These are phyloP conservation scores for Scopus umbretta DNA, from an alignment of 2,113 vertebrate species.

Conservation along the genomic window DNA sequence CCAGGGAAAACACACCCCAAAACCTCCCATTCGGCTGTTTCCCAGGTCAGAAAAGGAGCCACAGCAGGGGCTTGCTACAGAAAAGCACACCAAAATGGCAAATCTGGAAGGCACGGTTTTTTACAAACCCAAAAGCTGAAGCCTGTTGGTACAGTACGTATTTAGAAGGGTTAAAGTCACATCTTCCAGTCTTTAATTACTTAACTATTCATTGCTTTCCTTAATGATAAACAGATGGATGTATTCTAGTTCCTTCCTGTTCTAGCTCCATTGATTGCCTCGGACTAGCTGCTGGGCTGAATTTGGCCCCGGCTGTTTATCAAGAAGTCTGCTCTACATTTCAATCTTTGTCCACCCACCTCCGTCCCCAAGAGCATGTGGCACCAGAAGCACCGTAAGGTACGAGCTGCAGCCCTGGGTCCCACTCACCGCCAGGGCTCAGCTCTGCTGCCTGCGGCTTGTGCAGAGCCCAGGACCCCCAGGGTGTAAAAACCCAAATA, in stretches of 20 bases:
- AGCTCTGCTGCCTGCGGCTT: background rate
- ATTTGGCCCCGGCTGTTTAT: slow-evolving; percentile 34
- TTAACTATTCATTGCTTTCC: slow-evolving; percentile 47
- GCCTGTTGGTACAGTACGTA: background rate
- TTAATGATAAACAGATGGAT: slow-evolving; percentile 56
- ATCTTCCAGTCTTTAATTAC: slow-evolving; percentile 34
- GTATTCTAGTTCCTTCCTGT: slow-evolving; percentile 53
- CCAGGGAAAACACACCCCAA: background rate
- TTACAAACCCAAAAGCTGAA: background rate
- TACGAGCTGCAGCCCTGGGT: background rate
- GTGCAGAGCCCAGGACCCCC: background rate
- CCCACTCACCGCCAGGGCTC: background rate
- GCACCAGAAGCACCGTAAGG: background rate
- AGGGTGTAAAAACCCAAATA: background rate
- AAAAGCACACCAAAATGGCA: background rate
- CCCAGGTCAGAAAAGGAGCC: background rate
- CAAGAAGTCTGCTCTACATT: slow-evolving; percentile 33
- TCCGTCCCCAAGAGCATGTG: background rate
- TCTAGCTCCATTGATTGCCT: slow-evolving; percentile 36
- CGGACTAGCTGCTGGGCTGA: slow-evolving; percentile 33
- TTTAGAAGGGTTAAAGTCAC: slow-evolving; percentile 35
- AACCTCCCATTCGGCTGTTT: fast-evolving
- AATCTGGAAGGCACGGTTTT: background rate
- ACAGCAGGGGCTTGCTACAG: background rate
- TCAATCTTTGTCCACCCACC: slow-evolving; percentile 19